Base-by-base conservation (phyloP, 2,797 vertebrate genomes). In the Ammospiza maritima region DNA sequence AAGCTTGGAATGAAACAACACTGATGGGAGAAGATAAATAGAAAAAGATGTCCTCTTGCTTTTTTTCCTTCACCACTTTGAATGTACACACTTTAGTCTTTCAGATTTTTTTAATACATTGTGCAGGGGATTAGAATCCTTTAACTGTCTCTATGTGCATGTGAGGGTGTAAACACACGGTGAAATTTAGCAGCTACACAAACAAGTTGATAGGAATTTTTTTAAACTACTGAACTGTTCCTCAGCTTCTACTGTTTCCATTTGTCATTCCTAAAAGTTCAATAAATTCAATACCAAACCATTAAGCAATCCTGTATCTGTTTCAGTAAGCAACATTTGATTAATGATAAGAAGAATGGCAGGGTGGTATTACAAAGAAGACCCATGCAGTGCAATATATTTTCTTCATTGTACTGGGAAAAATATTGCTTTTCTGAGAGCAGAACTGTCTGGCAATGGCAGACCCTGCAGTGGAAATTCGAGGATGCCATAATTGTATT, bases 261-360 rank as follows among this genome's bases (percentile, higher is more conserved):
- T 61, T 76, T 81, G 38, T 89, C 44, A 81, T 69, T 85, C 64
- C 67, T 71, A 57, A 65, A 85, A 87, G 74, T 45, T 66, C 42
- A 93, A 8, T 73, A 75, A 86, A 88, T 61, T 53, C 23, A 64
- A 61, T 19, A 89, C 5, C n/a, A 94, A 91, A 60, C 50, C 38
- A 73, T 60, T 86, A 82, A 66, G 18, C 16, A 73, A 76, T 40
- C 64, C 53, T 66, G 17, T 36, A 61, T 23, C 65, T 88, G 51
- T 51, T 64, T 85, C 60, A 79, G 61, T 54, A 72, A 76, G 30
- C 25, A 64, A 61, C 16, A 73, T 57, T 42, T 60, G 86, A 88
- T 80, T 69, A 85, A 81, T 22, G 36, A 6, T 34, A 58, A 56
- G 67, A 81, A 70, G 23, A 77, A 88, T 11, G 57, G 70, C 40